Conservation (phyloP, 2,888 invertebrate species). For the Eristalis intricaria region DNA sequence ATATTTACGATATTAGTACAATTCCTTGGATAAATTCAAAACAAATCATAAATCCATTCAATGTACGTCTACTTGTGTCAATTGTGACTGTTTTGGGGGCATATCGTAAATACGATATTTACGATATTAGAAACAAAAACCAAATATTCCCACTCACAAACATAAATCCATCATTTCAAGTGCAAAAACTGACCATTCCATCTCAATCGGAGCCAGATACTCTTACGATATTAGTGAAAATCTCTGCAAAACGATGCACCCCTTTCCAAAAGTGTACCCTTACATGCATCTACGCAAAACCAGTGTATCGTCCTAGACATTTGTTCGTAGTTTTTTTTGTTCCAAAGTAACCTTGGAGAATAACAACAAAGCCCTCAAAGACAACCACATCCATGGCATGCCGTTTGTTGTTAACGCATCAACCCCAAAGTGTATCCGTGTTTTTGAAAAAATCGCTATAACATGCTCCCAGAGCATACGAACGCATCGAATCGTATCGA, state of each 20-base stretch:
- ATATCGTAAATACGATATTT: conserved; percentile 63
- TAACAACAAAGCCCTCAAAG: not conserved
- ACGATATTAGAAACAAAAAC: conserved; percentile 28
- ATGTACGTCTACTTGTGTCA: not conserved
- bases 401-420: conserved; percentile 40
- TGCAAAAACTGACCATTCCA: not conserved
- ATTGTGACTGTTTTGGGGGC: not conserved
- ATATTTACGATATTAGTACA: conserved; percentile 20
- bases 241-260: not conserved
- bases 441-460: conserved; percentile 72
- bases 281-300: not conserved
- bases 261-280: not conserved
- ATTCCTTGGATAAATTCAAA: not conserved
- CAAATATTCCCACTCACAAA: not conserved
- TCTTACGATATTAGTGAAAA: conserved; percentile 25
- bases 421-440: conserved; percentile 52
- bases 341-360: not conserved
- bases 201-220: not conserved
- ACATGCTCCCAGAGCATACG: conserved; percentile 79
- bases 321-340: not conserved
- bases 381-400: conserved; percentile 51
- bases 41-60: not conserved
- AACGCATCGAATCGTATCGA: conserved; percentile 69
- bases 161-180: not conserved
- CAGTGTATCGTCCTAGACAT: not conserved